These are phyloP conservation scores for Sminthopsis crassicaudata DNA, from an alignment of 2,113 vertebrate species.

Conservation along the genomic window DNA sequence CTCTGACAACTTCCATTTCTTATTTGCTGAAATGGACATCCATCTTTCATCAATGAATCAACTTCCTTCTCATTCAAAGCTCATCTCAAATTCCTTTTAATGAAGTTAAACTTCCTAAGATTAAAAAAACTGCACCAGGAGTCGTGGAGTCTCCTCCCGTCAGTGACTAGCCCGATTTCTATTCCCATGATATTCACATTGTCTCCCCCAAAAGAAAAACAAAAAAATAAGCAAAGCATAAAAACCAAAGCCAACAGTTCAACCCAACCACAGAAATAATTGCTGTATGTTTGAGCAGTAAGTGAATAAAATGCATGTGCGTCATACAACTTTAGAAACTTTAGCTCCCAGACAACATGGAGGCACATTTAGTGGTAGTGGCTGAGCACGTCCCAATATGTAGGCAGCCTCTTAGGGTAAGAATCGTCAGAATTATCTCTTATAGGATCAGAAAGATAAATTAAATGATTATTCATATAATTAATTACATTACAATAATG, in stretches of 20 bases:
- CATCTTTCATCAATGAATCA: not conserved
- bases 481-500: not conserved
- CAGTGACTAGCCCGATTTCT: conserved; percentile 36
- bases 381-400: conserved; percentile 37
- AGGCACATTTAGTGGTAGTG: not conserved
- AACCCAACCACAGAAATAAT: conserved; percentile 66
- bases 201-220: conserved; percentile 69
- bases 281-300: conserved; percentile 59
- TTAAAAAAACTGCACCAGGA: conserved; percentile 6
- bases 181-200: conserved; percentile 69
- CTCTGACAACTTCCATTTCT: conserved; percentile 2
- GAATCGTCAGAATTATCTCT: not conserved
- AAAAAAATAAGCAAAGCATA: conserved; percentile 72
- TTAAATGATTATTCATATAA: not conserved
- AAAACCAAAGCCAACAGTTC: conserved; percentile 67
- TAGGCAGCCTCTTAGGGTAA: not conserved
- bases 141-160: conserved; percentile 49
- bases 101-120: conserved; percentile 39
- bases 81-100: conserved; percentile 42
- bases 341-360: conserved; percentile 29
- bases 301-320: conserved; percentile 63
- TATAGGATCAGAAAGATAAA: not conserved
- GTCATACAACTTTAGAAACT: conserved; percentile 51
- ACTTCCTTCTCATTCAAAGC: conserved; percentile 30
- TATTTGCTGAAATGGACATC: not conserved